Conservation (phyloP, 2,113 vertebrate species). For the Leucopsar rothschildi region DNA sequence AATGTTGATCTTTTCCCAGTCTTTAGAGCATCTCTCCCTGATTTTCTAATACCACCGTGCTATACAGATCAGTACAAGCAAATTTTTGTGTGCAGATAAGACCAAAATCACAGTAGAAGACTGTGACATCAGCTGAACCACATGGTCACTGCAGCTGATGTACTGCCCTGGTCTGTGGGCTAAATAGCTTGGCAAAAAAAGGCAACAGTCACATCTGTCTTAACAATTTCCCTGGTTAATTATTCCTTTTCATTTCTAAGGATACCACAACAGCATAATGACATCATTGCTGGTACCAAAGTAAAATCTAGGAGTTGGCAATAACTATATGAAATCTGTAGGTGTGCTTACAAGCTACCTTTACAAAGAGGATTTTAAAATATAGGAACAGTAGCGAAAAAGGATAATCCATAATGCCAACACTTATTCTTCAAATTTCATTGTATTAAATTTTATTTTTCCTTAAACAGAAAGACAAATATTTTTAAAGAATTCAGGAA, state of each 20-base stretch:
- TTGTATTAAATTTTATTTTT: not conserved
- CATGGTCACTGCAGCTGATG: not conserved
- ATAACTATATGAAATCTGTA: not conserved
- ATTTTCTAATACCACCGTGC: not conserved
- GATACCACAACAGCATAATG: not conserved
- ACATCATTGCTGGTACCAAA: not conserved
- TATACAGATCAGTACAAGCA: not conserved
- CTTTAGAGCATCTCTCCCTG: not conserved
- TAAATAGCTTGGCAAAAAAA: not conserved
- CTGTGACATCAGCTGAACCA: not conserved
- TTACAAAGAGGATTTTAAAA: not conserved
- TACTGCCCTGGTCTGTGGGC: not conserved
- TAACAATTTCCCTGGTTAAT: not conserved
- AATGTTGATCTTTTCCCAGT: not conserved
- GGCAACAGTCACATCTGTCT: not conserved
- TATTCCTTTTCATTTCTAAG: not conserved
- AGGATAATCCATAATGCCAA: not conserved
- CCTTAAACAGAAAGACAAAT: not conserved
- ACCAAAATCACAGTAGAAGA: not conserved
- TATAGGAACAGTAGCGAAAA: not conserved
- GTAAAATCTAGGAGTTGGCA: not conserved
- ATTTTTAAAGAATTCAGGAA: not conserved
- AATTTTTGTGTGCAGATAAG: not conserved
- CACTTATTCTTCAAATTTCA: not conserved
- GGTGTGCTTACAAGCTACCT: not conserved